Evolutionary conservation across 2,797 vertebrate species (phyloP), one percentile per base, ranked within the genome.

Genomic region (Alca torda): DNA sequence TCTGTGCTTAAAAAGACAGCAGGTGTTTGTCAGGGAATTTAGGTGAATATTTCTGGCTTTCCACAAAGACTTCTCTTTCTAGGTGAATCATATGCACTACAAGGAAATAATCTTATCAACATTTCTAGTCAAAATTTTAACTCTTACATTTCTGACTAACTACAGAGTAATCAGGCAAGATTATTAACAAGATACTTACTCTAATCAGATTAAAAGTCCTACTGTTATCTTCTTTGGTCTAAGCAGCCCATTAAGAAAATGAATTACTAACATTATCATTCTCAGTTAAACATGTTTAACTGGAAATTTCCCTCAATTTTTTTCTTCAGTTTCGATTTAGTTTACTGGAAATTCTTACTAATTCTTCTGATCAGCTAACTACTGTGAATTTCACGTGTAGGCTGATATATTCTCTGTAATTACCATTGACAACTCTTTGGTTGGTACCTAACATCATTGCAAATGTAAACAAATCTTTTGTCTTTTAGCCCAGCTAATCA

Each of bases 211-310:
- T 96, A 56, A 77, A 89, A 61, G 16, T 65, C 50, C 65, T 64
- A 17, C 11, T 67, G 16, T 92, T 94, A 95, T 84, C 88, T 86
- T 84, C 84, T 96, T 96, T 96, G 77, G 74, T 90, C 54, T 76
- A 95, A 94, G 86, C 95, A 95, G 39, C 7, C 76, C 93, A 82
- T 94, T 95, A 24, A 90, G 77, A 93, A 93, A 92, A 95, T 84
- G 4, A 95, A 88, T 41, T 69, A 57, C 39, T 16, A 54, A 11
- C 28, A 68, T 67, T 60, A 78, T 57, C n/a, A 23, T 79, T 92
- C 45, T 73, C 31, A 39, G 23, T 67, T 94, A 94, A 90, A 78
- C 37, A 89, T 3, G 14, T 91, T 84, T 86, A 45, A 90, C 46
- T 19, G 28, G 41, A 90, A 89, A 89, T 87, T 87, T 87, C 19